Evolutionary conservation across 2,888 invertebrate genomes (phyloP), one percentile per base, ranked within the genome.

Genomic region (Dynastes grantii): DNA sequence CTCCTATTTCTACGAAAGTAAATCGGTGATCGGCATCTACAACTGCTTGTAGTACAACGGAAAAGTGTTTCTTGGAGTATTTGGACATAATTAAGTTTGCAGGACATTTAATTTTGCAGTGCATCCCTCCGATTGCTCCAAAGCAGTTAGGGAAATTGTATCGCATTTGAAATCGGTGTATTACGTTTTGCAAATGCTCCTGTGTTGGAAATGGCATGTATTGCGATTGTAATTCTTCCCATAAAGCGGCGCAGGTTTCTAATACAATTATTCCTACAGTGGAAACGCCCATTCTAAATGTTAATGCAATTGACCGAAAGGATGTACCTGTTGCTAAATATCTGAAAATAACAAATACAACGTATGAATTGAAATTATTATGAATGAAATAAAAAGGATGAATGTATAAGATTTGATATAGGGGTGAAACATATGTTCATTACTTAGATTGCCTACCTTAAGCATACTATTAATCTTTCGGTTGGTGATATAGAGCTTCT

Each of bases 141-240:
- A 63, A 32, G 11, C 63, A 63, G n/a, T 63, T 63, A 13, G 63
- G 63, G 29, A 63, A 63, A 63, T 32, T 63, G n/a, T 32, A 63
- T 32, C 32, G 29, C 22, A 32, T 29, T 27, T 29, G 32, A n/a
- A 63, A 63, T 13, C 63, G 13, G n/a, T 63, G 29, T 13, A 63
- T 63, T 63, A 63, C 63, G 27, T 29, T 63, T 63, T 13, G 63
- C 13, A 63, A 32, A 5, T 32, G 63, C 13, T 63, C 29, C 27
- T 32, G 11, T 22, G 29, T 63, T 13, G 63, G 63, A 3, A 13
- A 11, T 13, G 63, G 63, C 63, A 63, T 63, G 27, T 63, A 63
- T 11, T 32, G 13, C 8, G 29, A 4, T 32, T 63, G 63, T n/a
- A 63, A 29, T 29, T 63, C 32, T 29, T 32, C 32, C 63, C 63